phyloP scores from a whole-genome alignment of 2,113 vertebrate species.

The Dascyllus trimaculatus region DNA sequence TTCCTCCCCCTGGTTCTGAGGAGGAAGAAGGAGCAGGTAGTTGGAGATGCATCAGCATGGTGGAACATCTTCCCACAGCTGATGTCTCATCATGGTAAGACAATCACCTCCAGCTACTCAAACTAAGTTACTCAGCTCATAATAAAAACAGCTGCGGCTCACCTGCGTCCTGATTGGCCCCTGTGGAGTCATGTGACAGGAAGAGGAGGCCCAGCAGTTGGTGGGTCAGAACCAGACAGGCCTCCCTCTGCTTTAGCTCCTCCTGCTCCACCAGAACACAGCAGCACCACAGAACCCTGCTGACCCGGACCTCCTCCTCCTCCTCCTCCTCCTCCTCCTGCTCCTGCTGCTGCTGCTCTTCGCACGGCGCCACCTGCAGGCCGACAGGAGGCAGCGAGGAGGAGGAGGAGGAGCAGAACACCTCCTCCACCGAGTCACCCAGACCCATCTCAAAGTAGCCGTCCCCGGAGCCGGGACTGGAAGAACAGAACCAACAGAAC shows the following conservation, averaged over 20 bases:
- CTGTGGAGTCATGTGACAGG: constrained; percentile 36
- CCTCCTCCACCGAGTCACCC: constrained; percentile 83
- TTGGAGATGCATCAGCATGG: too few species aligned
- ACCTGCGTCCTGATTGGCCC: constrained; percentile 56
- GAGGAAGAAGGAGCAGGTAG: too few species aligned
- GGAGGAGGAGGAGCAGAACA: constrained; percentile 54
- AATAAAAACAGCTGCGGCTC: neutral
- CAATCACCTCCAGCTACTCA: too few species aligned
- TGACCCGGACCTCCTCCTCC: constrained; percentile 63
- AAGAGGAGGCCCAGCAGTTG: constrained; percentile 85
- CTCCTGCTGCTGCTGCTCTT: constrained; percentile 4
- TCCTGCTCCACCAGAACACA: constrained; percentile 86
- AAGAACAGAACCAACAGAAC: neutral
- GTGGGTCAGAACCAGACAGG: constrained; percentile 90
- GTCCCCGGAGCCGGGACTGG: constrained; percentile 81
- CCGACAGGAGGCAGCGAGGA: constrained; percentile 22
- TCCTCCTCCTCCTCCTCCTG: constrained; percentile 16
- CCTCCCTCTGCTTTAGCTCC: constrained; percentile 86
- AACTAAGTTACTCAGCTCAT: too few species aligned
- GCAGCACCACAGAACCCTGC: constrained; percentile 90
- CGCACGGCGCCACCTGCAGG: neutral
- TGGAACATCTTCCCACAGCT: too few species aligned
- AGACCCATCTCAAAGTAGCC: constrained; percentile 98
- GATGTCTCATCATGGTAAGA: too few species aligned
- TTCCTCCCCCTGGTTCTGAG: too few species aligned